Evolutionary conservation across 2,797 vertebrate species (phyloP), one percentile per base, ranked within the genome.

Genomic region (Rhinogobio ventralis): DNA sequence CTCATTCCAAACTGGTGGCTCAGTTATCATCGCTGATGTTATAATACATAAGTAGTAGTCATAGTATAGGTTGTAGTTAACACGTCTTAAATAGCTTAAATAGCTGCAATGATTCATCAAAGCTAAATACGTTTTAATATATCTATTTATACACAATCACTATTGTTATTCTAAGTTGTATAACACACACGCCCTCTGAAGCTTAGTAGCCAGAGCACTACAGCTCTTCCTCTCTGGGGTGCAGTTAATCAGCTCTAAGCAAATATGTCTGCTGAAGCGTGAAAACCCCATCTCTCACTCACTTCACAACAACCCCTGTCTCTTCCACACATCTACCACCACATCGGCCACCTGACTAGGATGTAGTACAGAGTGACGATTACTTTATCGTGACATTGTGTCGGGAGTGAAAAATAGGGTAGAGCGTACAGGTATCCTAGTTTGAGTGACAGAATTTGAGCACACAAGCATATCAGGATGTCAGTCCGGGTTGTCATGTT

Each of bases 221-320:
- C 88, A 92, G 89, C 89, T 81, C 91, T 92, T 94, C 90, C 92
- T 92, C 91, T 93, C 91, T 82, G 87, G 90, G 89, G 91, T 92
- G 86, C 91, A 89, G 87, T 92, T 92, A 92, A 93, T 93, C 91
- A 92, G 90, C 91, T 86, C 86, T 89, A 90, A 90, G 91, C 90
- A 92, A 93, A 92, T 86, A 89, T 87, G 85, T 91, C 90, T 92
- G 68, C 80, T 90, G 89, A 91, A 91, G 90, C 89, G 46, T 94
- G 91, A 94, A 93, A 92, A 88, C 90, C 89, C 90, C 83, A 89
- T 92, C 90, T 90, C 90, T 93, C 66, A 85, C 87, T 90, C 88
- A 90, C 89, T 92, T 91, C 89, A 90, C 91, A 91, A 91, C 75
- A 84, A 46, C 53, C 25, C 74, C 46, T 75, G 66, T 90, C 90